phyloP scores from a whole-genome alignment of 2,888 invertebrate genomes.

The Ornithoptera alexandrae region DNA sequence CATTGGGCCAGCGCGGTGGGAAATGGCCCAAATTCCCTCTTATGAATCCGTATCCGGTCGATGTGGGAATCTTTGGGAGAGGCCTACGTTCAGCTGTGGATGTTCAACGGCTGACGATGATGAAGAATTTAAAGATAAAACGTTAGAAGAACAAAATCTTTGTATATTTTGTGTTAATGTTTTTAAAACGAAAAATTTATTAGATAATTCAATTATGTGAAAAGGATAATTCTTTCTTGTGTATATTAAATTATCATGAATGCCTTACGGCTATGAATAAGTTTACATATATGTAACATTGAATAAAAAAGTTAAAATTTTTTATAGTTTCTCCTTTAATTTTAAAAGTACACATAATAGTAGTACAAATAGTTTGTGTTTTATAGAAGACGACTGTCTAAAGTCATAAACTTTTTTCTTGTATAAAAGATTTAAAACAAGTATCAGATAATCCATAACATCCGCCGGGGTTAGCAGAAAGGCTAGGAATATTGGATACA shows the following conservation, averaged over 20 bases:
- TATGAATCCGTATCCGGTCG: too few relatives aligned
- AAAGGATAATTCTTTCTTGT: not conserved
- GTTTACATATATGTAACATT: not conserved
- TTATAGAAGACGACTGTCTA: not conserved
- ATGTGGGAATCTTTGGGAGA: too few relatives aligned
- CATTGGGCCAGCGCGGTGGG: too few relatives aligned
- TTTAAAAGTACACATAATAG: not conserved
- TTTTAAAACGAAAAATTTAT: not conserved
- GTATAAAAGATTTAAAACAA: not conserved
- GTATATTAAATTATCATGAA: not conserved
- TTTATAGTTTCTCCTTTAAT: not conserved
- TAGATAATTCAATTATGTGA: not conserved
- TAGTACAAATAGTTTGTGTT: not conserved
- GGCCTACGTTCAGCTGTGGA: too few relatives aligned
- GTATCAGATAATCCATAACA: not conserved
- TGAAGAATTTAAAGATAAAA: not conserved
- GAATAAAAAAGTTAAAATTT: too few relatives aligned
- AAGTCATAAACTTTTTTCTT: not conserved
- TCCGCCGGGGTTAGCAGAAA: conserved; percentile 1
- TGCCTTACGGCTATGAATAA: not conserved
- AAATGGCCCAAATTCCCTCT: too few relatives aligned
- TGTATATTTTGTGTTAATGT: too few relatives aligned
- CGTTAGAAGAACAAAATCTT: too few relatives aligned
- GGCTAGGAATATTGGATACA: not conserved
- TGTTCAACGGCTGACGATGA: too few relatives aligned